Percentiles rank a stretch among this genome's conserved stretches.
phyloP scores from a whole-genome alignment of 2,797 vertebrate genomes.

The Periparus ater region DNA sequence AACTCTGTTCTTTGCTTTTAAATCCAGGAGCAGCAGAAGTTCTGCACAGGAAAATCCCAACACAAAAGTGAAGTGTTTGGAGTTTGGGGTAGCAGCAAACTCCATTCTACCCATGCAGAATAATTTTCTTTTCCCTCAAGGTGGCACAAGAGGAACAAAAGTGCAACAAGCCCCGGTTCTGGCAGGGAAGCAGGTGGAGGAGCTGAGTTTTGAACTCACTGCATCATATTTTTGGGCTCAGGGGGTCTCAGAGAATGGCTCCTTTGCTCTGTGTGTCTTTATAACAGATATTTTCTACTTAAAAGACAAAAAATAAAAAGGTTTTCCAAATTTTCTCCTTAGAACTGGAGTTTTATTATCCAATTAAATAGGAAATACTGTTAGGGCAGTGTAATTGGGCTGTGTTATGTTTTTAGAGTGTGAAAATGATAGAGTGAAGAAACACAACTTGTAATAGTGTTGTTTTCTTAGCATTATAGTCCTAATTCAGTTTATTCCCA shows the following conservation, averaged over 20 bases:
- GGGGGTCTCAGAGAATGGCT: background rate
- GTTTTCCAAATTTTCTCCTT: background rate
- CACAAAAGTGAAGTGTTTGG: background rate
- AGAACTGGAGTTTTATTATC: background rate
- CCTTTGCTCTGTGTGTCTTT: background rate
- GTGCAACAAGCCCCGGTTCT: background rate
- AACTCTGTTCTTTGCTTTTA: background rate
- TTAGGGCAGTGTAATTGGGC: background rate
- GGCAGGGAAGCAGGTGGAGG: background rate
- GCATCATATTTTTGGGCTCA: background rate
- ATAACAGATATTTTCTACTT: background rate
- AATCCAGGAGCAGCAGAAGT: background rate
- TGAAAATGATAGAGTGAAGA: background rate
- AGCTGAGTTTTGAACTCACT: background rate
- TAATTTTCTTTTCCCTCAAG: constrained; percentile 32
- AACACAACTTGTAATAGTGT: background rate
- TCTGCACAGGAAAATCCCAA: background rate
- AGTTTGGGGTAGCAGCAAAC: background rate
- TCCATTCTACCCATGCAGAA: background rate
- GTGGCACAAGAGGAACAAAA: constrained; percentile 51
- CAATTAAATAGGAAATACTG: background rate
- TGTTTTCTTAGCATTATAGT: background rate
- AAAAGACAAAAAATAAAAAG: accelerated
- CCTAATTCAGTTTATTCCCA: background rate
- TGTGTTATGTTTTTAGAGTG: background rate